phyloP scores from a whole-genome alignment of 1,140 invertebrate genomes.

The Pseudobourletiella spinata region DNA sequence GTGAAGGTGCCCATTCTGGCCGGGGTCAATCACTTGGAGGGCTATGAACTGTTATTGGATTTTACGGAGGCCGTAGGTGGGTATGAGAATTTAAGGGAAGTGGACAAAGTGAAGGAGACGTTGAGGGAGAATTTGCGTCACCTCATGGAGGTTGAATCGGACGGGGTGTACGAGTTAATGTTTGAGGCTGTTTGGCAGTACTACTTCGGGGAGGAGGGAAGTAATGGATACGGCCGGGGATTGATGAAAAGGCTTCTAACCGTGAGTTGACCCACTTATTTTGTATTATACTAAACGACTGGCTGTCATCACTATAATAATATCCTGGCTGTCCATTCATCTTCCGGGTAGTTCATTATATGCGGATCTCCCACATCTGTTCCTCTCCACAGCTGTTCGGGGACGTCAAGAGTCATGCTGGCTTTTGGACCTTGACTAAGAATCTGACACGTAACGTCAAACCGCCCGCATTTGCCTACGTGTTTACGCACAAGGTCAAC shows the following conservation, averaged over 20 bases:
- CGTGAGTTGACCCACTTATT: background rate
- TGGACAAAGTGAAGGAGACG: background rate
- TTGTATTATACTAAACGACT: too few relatives aligned
- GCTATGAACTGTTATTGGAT: background rate
- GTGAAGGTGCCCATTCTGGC: background rate
- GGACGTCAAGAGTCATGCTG: conserved; percentile 8
- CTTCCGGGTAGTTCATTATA: too few relatives aligned
- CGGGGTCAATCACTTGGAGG: conserved; percentile 4
- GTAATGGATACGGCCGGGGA: background rate
- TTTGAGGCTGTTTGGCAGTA: conserved; percentile 16
- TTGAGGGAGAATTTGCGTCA: background rate
- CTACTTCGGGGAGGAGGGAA: conserved; percentile 9
- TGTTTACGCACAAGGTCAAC: background rate
- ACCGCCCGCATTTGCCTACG: conserved; percentile 7
- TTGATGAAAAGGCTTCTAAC: background rate
- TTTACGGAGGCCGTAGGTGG: background rate
- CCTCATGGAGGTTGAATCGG: background rate
- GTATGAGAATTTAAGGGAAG: background rate
- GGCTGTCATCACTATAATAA: too few relatives aligned
- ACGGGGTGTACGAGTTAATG: conserved; percentile 1
- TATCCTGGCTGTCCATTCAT: too few relatives aligned
- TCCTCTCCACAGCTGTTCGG: conserved; percentile 23
- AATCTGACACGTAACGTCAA: conserved; percentile 1
- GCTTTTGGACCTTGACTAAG: background rate
- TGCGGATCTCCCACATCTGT: too few relatives aligned